Conservation (phyloP, 2,888 invertebrate genomes). For the Deilephila elpenor region DNA sequence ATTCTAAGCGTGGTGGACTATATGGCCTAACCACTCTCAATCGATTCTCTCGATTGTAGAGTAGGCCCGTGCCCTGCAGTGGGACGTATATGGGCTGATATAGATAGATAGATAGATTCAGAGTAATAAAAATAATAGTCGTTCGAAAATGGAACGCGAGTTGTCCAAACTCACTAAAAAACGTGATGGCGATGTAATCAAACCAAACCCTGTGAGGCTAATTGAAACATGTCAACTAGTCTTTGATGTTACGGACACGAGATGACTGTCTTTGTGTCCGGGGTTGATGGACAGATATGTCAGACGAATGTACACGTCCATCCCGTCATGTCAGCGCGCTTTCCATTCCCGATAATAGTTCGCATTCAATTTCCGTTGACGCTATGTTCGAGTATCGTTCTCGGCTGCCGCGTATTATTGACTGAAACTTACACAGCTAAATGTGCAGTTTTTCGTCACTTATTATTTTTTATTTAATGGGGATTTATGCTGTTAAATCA, state of each 20-base stretch:
- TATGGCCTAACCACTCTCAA: no score
- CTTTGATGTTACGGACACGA: constrained; percentile 59
- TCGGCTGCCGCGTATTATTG: constrained; percentile 57
- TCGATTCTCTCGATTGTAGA: no score
- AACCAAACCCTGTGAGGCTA: constrained; percentile 39
- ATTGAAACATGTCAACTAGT: constrained; percentile 61
- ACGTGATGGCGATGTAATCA: constrained; percentile 34
- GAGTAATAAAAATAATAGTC: background rate
- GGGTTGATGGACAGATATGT: constrained; percentile 62
- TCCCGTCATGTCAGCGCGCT: constrained; percentile 56
- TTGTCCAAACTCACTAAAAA: constrained; percentile 31
- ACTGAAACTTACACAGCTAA: constrained; percentile 40
- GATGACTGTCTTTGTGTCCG: constrained; percentile 69
- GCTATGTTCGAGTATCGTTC: constrained; percentile 53
- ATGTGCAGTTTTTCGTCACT: constrained; percentile 5
- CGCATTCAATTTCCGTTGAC: constrained; percentile 74
- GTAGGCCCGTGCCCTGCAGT: no score
- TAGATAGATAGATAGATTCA: no score
- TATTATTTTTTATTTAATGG: constrained; percentile 9
- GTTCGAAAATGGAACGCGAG: background rate
- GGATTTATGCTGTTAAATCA: no score
- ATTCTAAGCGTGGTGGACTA: no score
- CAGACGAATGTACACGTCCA: constrained; percentile 58
- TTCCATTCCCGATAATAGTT: constrained; percentile 62
- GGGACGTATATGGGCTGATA: no score